Evolutionary conservation across 2,113 vertebrate species (phyloP), one percentile per base, ranked within the genome.

Genomic region (Cichladusa arquata): DNA sequence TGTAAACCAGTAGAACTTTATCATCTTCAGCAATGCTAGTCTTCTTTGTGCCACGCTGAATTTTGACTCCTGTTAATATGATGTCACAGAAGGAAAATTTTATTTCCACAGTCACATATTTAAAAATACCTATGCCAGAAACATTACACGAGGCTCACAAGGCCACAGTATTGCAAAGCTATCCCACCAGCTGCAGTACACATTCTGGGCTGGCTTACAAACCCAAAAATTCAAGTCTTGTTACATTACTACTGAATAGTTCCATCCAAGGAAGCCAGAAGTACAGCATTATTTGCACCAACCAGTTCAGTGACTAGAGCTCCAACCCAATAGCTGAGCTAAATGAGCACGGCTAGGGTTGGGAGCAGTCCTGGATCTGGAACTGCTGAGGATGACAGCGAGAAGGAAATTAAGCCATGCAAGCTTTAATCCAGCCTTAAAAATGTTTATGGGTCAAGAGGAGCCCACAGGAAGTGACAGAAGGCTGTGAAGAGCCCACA

Each of bases 281-380:
- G 19, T 31, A 53, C 18, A 42, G 14, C 45, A 47, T 3, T 2
- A 7, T 16, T 78, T 47, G 33, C 44, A 79, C 18, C 74, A 81
- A 34, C 29, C 24, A 50, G 38, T 14, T 24, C 50, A 53, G 45
- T 22, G 34, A 70, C 8, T 8, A 34, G 17, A 81, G 62, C 23
- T 44, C 23, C 33, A 76, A 72, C 15, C 26, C 7, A 2, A 19
- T 11, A 44, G 42, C 20, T 42, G 33, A 90, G 56, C 2, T 1
- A 25, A 29, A 65, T 31, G 25, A 78, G 14, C n/a, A 28, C 0
- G 0, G 17, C 44, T 48, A 20, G 15, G 31, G 19, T 3, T 3
- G 0, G 54, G 28, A 78, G 48, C 31, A 87, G 65, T 29, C 34
- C 51, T 45, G 69, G 20, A 31, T 34, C 18, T 12, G 5, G 60